These are phyloP conservation scores for Agrotis clavis DNA, from an alignment of 2,888 invertebrate genomes.

Conservation along the genomic window DNA sequence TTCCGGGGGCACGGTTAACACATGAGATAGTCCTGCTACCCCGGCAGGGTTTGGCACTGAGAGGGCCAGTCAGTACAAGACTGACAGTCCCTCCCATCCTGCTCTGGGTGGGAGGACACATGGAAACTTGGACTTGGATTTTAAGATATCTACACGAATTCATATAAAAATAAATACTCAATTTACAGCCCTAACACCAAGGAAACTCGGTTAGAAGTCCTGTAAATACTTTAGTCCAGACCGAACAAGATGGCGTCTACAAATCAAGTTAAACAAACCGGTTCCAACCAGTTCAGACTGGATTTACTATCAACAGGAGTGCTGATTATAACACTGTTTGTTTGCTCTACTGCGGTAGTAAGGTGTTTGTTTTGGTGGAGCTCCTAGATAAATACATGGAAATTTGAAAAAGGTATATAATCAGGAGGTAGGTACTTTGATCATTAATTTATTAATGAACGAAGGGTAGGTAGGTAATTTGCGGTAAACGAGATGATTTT, in stretches of 20 bases:
- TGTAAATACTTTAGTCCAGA: slow-evolving; percentile 16
- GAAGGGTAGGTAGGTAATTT: too few relatives aligned
- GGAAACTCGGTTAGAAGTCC: slow-evolving; percentile 4
- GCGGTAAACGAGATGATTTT: too few relatives aligned
- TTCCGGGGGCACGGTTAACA: too few relatives aligned
- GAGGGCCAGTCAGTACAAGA: too few relatives aligned
- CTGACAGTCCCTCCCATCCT: too few relatives aligned
- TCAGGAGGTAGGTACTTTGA: too few relatives aligned
- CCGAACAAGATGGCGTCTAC: slow-evolving; percentile 27
- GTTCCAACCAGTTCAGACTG: slow-evolving; percentile 38
- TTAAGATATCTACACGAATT: neutral
- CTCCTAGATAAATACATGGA: neutral
- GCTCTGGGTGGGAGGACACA: neutral
- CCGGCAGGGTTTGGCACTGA: too few relatives aligned
- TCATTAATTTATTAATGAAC: too few relatives aligned
- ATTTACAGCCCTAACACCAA: slow-evolving; percentile 7
- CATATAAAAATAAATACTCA: neutral
- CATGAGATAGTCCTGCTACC: too few relatives aligned
- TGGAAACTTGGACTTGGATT: neutral
- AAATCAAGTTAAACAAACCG: slow-evolving; percentile 46
- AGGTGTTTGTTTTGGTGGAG: neutral
- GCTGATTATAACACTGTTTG: slow-evolving; percentile 54
- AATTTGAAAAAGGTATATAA: neutral
- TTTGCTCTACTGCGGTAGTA: slow-evolving; percentile 26
- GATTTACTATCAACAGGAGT: slow-evolving; percentile 31